These are phyloP conservation scores for Tragopan temminckii DNA, from an alignment of 2,797 vertebrate genomes.

Conservation along the genomic window DNA sequence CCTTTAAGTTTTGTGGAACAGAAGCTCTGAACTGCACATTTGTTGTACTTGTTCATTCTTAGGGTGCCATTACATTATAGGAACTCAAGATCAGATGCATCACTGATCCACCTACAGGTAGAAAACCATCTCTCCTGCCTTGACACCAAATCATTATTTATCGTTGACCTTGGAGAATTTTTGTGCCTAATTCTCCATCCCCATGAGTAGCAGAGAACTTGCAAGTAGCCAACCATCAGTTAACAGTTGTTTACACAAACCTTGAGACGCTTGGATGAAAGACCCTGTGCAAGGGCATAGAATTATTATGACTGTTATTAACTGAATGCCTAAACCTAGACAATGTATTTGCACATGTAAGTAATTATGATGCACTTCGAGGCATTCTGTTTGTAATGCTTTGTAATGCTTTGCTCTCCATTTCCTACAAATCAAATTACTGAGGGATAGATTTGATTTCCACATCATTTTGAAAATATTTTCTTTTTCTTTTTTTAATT, in stretches of 20 bases:
- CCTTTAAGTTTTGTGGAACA: neutral
- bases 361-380: conserved; percentile 86
- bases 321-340: conserved; percentile 78
- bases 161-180: neutral
- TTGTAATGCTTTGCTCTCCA: conserved; percentile 85
- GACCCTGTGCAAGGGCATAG: conserved; percentile 24
- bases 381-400: conserved; percentile 84
- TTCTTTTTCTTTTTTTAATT: conserved; percentile 85
- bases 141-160: neutral
- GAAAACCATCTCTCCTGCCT: neutral
- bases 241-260: conserved; percentile 19
- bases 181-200: neutral
- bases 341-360: conserved; percentile 85
- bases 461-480: conserved; percentile 87
- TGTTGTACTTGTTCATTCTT: neutral
- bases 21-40: neutral
- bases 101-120: neutral
- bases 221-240: neutral
- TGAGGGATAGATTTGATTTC: conserved; percentile 84
- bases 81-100: neutral
- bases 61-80: neutral
- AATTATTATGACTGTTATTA: conserved; percentile 72
- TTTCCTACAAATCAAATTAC: conserved; percentile 87
- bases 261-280: conserved; percentile 30
- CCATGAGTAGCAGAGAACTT: neutral